These are phyloP conservation scores for Apodemia hepburni DNA, from an alignment of 2,888 invertebrate genomes.

Conservation along the genomic window DNA sequence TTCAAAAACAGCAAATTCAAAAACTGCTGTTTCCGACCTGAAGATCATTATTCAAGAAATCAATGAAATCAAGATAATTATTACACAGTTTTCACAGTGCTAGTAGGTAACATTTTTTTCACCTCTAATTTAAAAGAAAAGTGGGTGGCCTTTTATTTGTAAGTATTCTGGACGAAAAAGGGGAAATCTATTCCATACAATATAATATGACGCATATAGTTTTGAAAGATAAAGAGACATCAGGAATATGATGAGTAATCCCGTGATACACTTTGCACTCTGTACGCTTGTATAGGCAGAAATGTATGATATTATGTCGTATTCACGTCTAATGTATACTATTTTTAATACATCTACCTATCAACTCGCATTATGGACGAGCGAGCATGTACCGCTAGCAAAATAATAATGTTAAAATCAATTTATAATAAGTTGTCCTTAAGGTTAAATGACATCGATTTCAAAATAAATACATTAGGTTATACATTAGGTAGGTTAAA, in stretches of 20 bases:
- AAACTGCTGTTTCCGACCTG: no score
- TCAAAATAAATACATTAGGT: no score
- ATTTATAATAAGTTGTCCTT: neutral
- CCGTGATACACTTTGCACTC: conserved; percentile 44
- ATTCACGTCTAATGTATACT: conserved; percentile 77
- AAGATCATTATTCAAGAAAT: no score
- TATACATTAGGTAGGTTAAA: no score
- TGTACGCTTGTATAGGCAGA: conserved; percentile 29
- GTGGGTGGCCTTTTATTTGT: neutral
- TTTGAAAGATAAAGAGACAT: conserved; percentile 30
- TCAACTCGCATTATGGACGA: conserved; percentile 79
- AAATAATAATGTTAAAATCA: conserved; percentile 32
- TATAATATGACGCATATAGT: conserved; percentile 27
- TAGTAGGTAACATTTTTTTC: neutral
- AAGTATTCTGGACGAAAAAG: neutral
- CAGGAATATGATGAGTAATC: conserved; percentile 47
- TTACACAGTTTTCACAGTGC: neutral
- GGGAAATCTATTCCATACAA: conserved; percentile 1
- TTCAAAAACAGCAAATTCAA: no score
- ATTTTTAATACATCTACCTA: conserved; percentile 81
- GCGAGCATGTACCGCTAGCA: conserved; percentile 58
- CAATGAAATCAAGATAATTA: no score
- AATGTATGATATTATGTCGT: conserved; percentile 59
- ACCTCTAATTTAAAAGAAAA: neutral
- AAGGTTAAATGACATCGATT: no score